Base-by-base conservation (phyloP, 2,113 vertebrate species). In the Phainopepla nitens region DNA sequence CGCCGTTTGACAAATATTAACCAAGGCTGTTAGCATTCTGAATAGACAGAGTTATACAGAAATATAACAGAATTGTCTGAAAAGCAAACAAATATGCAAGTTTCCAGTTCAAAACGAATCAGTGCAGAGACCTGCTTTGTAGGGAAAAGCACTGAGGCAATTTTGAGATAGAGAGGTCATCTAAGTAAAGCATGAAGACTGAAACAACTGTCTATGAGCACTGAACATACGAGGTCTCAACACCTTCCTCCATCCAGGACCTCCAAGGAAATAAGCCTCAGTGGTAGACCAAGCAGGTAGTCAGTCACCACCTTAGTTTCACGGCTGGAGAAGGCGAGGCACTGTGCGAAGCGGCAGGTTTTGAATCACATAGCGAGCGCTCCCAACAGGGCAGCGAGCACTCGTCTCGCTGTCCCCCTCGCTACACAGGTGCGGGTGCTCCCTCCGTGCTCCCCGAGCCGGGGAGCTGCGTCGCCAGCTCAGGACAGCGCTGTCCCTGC, bases 1-100 rank as follows among this genome's bases (percentile, higher is more conserved):
- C 35, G 92, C 90, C 89, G 56, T 94, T 95, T 97, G 96, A 97
- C 94, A 97, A 97, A 98, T 96, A 98, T 96, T 97, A 98, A 97
- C 96, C 90, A 95, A 96, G 95, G 93, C 95, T 95, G 94, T 56
- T 56, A 96, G 94, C 89, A 86, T 94, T 84, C 79, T 84, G 77
- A 93, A 93, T 53, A 81, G 47, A 82, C 31, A 72, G 41, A 68
- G 36, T 77, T 89, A 70, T 49, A 82, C n/a, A 77, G 84, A 86
- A 91, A 82, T 57, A 35, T 27, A 91, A 79, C 6, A 81, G 66
- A 87, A 71, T 85, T 54, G 54, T 76, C 54, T 73, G 70, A 93
- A 95, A 86, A 79, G n/a, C 86, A 89, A 96, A 89, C 57, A 90
- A 96, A 93, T 56, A 90, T 8, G 44, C 60, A 88, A 88, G 72